phyloP scores from a whole-genome alignment of 2,888 invertebrate genomes.

The Dolomedes plantarius region DNA sequence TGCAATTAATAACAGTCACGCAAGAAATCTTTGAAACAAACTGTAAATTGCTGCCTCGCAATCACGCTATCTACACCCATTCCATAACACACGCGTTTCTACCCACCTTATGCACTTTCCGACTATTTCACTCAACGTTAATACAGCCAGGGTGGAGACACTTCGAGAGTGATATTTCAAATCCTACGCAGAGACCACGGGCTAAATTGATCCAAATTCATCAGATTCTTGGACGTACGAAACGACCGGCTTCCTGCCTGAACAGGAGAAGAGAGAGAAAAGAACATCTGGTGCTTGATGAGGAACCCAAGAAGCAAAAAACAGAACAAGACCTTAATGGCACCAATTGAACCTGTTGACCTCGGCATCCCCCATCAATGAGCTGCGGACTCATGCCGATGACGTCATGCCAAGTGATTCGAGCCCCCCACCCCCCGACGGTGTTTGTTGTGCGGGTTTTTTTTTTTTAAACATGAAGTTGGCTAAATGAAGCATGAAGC shows the following conservation, averaged over 20 bases:
- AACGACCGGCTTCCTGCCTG: neutral
- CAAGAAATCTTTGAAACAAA: too few relatives aligned
- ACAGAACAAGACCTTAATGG: slow-evolving; percentile 26
- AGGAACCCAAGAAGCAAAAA: neutral
- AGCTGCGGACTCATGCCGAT: slow-evolving; percentile 27
- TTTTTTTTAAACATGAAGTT: neutral
- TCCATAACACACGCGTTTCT: neutral
- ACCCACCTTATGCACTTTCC: neutral
- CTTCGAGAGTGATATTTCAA: neutral
- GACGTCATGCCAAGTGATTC: slow-evolving; percentile 24
- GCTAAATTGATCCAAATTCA: neutral
- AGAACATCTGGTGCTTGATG: slow-evolving; percentile 12
- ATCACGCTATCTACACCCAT: neutral
- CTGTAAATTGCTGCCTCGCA: too few relatives aligned
- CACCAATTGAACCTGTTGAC: slow-evolving; percentile 45
- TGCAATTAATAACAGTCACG: too few relatives aligned
- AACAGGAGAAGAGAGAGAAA: neutral
- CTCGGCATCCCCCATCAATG: slow-evolving; percentile 30
- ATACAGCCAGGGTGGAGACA: too few relatives aligned
- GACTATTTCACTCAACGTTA: too few relatives aligned
- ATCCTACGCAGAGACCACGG: neutral
- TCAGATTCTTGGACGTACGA: neutral
- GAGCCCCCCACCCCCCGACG: neutral
- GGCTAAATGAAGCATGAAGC: neutral
- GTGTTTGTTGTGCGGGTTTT: slow-evolving; percentile 18